Conservation (phyloP, 2,113 vertebrate species). For the Herpailurus yagouaroundi region DNA sequence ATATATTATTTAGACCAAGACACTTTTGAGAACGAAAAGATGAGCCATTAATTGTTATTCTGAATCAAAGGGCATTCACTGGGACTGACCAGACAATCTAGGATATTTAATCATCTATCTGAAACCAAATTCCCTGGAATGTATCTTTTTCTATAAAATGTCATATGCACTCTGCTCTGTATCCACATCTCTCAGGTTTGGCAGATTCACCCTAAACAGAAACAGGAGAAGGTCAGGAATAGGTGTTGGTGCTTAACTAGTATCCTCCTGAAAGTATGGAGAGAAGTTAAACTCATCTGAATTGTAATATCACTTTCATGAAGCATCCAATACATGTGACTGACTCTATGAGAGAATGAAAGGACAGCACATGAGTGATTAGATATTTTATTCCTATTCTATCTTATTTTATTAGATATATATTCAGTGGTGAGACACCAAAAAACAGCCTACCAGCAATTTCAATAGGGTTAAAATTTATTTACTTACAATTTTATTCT, state of each 20-base stretch:
- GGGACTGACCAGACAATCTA: neutral
- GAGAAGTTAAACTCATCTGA: neutral
- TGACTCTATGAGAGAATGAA: neutral
- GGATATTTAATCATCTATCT: neutral
- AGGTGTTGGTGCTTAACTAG: neutral
- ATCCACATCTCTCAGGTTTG: neutral
- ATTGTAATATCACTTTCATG: neutral
- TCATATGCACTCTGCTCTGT: neutral
- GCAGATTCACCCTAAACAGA: neutral
- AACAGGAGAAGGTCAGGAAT: neutral
- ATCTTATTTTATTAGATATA: neutral
- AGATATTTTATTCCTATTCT: neutral
- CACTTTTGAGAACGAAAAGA: neutral
- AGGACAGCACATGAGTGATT: neutral
- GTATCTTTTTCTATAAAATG: neutral
- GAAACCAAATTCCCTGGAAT: neutral
- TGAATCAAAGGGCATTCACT: neutral
- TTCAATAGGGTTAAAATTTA: constrained; percentile 71
- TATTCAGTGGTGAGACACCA: neutral
- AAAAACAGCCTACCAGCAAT: constrained; percentile 27
- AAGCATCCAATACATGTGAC: neutral
- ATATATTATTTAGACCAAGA: neutral
- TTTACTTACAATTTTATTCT: constrained; percentile 61
- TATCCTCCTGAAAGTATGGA: neutral
- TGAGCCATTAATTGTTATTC: neutral